Evolutionary conservation across 2,113 vertebrate species (phyloP).

Genomic region (Tichodroma muraria): DNA sequence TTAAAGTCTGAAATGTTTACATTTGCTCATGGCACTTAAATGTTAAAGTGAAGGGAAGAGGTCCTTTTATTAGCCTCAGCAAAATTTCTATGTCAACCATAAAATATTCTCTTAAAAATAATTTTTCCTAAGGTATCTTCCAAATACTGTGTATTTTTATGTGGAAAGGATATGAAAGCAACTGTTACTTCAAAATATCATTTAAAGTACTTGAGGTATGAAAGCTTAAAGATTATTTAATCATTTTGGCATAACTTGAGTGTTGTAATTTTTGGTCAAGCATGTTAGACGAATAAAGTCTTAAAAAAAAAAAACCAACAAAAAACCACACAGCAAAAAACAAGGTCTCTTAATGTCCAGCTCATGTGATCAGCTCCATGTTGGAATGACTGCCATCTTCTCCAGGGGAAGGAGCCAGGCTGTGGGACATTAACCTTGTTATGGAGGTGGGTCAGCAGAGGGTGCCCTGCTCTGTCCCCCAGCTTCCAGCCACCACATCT

Average conservation of each 20-base stretch:
- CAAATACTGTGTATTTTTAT: conserved; percentile 77
- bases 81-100: conserved; percentile 51
- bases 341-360: background rate
- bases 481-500: background rate
- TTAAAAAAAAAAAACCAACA: conserved; percentile 13
- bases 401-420: background rate
- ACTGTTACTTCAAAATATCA: conserved; percentile 66
- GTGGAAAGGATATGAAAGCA: conserved; percentile 62
- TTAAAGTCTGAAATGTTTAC: conserved; percentile 43
- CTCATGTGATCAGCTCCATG: background rate
- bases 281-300: conserved; percentile 79
- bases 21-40: background rate
- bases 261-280: conserved; percentile 76
- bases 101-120: conserved; percentile 59
- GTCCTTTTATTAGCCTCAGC: conserved; percentile 1
- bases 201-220: conserved; percentile 59
- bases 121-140: conserved; percentile 68
- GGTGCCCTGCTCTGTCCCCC: background rate
- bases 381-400: background rate
- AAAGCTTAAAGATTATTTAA: conserved; percentile 53
- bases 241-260: conserved; percentile 69
- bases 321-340: background rate
- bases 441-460: background rate
- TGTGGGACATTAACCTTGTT: background rate
- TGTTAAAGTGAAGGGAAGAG: background rate